A percentile compares a stretch with the other conserved stretches of the same genome.
phyloP scores from a whole-genome alignment of 2,888 invertebrate genomes.

The Chaitophorus viminalis region DNA sequence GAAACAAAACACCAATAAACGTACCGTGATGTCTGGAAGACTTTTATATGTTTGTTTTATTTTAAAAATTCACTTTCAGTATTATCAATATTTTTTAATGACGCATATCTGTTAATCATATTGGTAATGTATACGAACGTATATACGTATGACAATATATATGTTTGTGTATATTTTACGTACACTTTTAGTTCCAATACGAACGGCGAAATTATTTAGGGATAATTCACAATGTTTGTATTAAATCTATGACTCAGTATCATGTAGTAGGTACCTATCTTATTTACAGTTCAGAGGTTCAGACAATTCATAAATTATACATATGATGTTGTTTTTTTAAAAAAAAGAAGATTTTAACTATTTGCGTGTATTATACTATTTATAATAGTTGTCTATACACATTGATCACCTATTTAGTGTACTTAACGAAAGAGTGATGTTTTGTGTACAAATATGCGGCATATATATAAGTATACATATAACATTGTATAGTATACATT shows the following conservation, averaged over 20 bases:
- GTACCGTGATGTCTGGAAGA: too few species aligned
- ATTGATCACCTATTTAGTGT: neutral
- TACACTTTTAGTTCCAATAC: neutral
- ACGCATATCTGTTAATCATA: too few species aligned
- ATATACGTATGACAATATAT: too few species aligned
- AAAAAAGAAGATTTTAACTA: neutral
- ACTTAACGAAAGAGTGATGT: neutral
- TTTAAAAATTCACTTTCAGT: too few species aligned
- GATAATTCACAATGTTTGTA: neutral
- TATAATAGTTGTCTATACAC: neutral
- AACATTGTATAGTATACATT: too few species aligned
- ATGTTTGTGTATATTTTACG: too few species aligned
- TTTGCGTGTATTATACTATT: too few species aligned
- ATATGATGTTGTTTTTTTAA: neutral
- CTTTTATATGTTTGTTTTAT: too few species aligned
- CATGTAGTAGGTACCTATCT: neutral
- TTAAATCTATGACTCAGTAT: neutral
- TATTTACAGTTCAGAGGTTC: neutral
- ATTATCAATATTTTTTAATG: too few species aligned
- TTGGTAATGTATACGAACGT: neutral
- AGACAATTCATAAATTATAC: neutral
- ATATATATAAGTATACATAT: neutral
- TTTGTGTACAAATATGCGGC: neutral
- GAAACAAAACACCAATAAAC: too few species aligned
- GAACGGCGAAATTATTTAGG: neutral